phyloP scores from a whole-genome alignment of 2,797 vertebrate species.

The Argentina silus region DNA sequence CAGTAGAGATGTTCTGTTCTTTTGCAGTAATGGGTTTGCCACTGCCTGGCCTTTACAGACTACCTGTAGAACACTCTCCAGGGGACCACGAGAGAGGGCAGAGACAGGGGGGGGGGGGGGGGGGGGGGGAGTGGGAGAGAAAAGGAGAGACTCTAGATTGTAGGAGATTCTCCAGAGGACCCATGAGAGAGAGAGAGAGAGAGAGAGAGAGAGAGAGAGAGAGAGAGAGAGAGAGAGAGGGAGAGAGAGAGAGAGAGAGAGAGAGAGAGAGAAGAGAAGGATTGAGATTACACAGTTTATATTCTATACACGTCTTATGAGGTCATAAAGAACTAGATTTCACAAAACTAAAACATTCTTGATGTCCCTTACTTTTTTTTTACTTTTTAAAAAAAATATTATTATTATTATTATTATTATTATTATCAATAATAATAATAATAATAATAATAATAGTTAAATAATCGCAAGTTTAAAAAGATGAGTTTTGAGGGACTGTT shows the following conservation, averaged over 20 bases:
- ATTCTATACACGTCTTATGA: no score
- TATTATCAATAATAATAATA: no score
- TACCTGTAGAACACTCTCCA: slow-evolving; percentile 26
- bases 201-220: background rate
- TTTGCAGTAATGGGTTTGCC: slow-evolving; percentile 41
- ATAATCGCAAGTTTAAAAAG: no score
- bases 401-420: no score
- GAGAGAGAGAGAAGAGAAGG: background rate
- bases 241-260: background rate
- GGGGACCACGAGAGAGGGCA: background rate
- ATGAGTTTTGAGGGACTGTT: no score
- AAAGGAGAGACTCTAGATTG: background rate
- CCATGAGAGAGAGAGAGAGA: background rate
- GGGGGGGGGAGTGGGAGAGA: background rate
- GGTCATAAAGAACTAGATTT: no score
- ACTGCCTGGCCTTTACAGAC: slow-evolving; percentile 43
- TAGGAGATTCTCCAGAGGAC: background rate
- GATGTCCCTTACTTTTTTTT: no score
- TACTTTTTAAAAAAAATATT: no score
- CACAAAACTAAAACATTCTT: no score
- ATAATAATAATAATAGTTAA: no score
- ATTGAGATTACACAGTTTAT: background rate
- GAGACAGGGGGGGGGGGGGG: background rate
- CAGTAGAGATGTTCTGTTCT: slow-evolving; percentile 39
- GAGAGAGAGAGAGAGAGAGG: background rate